Evolutionary conservation across 1,140 invertebrate genomes (phyloP), one percentile per base, ranked within the genome.

Genomic region (Philopotamus ludificatus): DNA sequence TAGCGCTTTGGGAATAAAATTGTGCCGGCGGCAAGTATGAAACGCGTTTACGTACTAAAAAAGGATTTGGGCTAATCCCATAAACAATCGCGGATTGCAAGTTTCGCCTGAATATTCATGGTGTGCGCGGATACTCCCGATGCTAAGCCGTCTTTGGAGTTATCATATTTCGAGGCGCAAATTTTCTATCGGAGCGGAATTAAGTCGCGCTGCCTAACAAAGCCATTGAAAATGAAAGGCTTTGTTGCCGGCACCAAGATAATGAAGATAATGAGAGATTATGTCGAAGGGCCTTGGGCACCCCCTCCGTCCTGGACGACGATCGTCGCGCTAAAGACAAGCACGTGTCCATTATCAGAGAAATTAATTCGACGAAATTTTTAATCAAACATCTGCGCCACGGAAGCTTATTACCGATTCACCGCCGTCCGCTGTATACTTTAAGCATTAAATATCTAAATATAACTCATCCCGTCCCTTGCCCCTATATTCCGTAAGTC

Each of bases 41-140:
- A 20, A 20, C 15, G 44, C 44, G 4, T 20, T 20, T 20, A 45
- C 42, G 61, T 45, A 61, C 22, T 55, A 58, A n/a, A 69, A 68
- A 69, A 65, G 63, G 67, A 51, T 69, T 67, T 42, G 7, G 42
- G 63, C 39, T 69, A 69, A 69, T 69, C 67, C 67, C 25, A 62
- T 69, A 65, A 65, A 69, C 67, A 69, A 68, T 69, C 58, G 53
- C 23, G 51, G 63, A 65, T 63, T 65, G 58, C 51, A 68, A 64
- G 66, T 67, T 63, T 64, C 44, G 54, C 42, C 22, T 61, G 62
- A 68, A 68, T 68, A 60, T 68, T 68, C 59, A 60, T 60, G 28
- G 60, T 23, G 45, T 42, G 21, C 34, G 53, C 16, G 59, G 53
- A 63, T 39, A 67, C 61, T 10, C 41, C 9, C 39, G 15, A 15